A percentile compares a stretch with the other conserved stretches of the same genome.
phyloP scores from a whole-genome alignment of 1,140 invertebrate species.

The Drosophila neocordata region DNA sequence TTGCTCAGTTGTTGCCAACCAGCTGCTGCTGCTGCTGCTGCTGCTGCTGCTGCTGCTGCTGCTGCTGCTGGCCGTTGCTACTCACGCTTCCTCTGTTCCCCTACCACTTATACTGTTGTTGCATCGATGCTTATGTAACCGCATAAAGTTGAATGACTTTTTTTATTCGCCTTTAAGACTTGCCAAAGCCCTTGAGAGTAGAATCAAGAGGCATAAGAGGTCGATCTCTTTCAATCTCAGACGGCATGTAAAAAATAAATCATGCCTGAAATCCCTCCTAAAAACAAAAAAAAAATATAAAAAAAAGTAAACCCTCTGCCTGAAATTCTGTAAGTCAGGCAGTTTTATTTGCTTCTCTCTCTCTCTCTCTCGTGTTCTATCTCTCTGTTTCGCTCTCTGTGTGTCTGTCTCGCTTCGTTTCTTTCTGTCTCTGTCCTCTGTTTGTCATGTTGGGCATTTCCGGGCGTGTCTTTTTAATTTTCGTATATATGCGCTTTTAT shows the following conservation, averaged over 20 bases:
- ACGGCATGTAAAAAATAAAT: slow-evolving; percentile 49
- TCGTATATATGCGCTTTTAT: slow-evolving; percentile 2
- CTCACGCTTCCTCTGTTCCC: slow-evolving; percentile 33
- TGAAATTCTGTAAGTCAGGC: not conserved
- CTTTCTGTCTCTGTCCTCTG: not conserved
- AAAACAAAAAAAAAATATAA: no score
- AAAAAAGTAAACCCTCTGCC: no score
- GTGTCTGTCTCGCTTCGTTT: not conserved
- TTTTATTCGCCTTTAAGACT: slow-evolving; percentile 14
- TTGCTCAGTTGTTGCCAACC: slow-evolving; percentile 25
- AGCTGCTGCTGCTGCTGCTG: not conserved
- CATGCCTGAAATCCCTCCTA: slow-evolving; percentile 38
- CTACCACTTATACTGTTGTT: slow-evolving; percentile 23
- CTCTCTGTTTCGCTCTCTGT: slow-evolving; percentile 1
- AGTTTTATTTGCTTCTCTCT: not conserved
- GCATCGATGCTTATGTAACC: slow-evolving; percentile 66
- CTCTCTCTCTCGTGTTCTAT: not conserved
- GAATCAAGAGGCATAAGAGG: not conserved
- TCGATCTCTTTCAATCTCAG: slow-evolving; percentile 13
- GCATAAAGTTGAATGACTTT: slow-evolving; percentile 65
- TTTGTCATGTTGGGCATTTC: slow-evolving; percentile 29
- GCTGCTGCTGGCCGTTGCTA: not conserved
- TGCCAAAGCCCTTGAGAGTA: slow-evolving; percentile 35
- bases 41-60: not conserved
- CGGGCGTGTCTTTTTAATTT: slow-evolving; percentile 27